A percentile compares a stretch with the other conserved stretches of the same genome.
These are phyloP conservation scores for Eristalinus sepulchralis DNA, from an alignment of 2,888 invertebrate genomes.

Conservation along the genomic window DNA sequence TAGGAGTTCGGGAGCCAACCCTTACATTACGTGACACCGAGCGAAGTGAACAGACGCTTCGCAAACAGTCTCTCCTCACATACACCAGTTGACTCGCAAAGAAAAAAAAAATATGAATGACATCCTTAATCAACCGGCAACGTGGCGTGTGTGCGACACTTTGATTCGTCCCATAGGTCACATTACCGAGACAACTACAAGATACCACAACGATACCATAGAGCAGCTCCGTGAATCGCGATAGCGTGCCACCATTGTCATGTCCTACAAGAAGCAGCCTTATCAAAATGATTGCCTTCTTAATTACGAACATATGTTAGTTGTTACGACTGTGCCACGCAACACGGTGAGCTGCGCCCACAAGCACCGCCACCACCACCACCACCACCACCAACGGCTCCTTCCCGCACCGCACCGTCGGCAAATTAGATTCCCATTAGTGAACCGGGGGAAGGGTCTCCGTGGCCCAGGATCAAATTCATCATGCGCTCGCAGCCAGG, in stretches of 20 bases:
- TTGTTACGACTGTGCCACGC: conserved; percentile 26
- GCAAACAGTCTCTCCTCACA: conserved; percentile 3
- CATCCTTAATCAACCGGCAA: conserved; percentile 23
- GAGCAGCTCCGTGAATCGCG: conserved; percentile 28
- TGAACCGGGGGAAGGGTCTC: not conserved
- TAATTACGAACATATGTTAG: conserved; percentile 64
- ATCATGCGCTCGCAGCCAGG: not conserved
- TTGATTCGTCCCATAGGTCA: conserved; percentile 63
- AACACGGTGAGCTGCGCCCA: not conserved
- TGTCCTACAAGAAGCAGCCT: conserved; percentile 41
- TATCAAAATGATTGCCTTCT: conserved; percentile 63
- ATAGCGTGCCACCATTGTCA: conserved; percentile 50
- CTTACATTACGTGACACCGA: conserved; percentile 7
- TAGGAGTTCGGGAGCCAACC: not conserved
- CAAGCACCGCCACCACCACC: not conserved
- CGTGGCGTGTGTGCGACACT: conserved; percentile 29
- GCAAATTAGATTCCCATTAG: conserved; percentile 38
- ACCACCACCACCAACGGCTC: not conserved
- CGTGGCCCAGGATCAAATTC: not conserved
- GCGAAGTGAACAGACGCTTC: conserved; percentile 29
- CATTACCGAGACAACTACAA: conserved; percentile 48
- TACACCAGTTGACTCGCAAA: not conserved
- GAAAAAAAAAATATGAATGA: conserved; percentile 16
- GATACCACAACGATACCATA: conserved; percentile 51
- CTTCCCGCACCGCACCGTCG: not conserved